These are phyloP conservation scores for Prochilodus magdalenae DNA, from an alignment of 2,113 vertebrate genomes.

Conservation along the genomic window DNA sequence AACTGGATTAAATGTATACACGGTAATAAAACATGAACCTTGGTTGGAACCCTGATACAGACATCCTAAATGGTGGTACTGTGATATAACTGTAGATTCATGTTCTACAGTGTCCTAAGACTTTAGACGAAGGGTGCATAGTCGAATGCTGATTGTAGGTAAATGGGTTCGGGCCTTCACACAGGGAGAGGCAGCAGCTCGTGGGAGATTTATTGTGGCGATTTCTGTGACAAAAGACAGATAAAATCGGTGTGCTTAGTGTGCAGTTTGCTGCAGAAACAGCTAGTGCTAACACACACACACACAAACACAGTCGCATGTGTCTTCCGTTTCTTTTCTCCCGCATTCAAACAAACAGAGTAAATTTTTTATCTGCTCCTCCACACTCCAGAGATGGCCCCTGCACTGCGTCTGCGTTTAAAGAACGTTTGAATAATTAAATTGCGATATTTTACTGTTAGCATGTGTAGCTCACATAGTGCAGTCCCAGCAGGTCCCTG, in stretches of 20 bases:
- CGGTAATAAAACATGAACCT: too few relatives aligned
- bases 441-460: slow-evolving; percentile 40
- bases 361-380: slow-evolving; percentile 51
- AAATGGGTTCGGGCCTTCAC: slow-evolving; percentile 16
- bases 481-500: neutral
- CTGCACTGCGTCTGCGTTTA: slow-evolving; percentile 8
- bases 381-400: slow-evolving; percentile 42
- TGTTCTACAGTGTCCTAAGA: too few relatives aligned
- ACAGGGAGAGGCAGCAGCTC: slow-evolving; percentile 8
- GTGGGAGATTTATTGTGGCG: slow-evolving; percentile 46
- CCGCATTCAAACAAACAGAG: slow-evolving; percentile 20
- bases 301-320: slow-evolving; percentile 18
- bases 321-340: slow-evolving; percentile 48
- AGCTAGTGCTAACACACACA: slow-evolving; percentile 23
- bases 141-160: slow-evolving; percentile 43
- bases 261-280: slow-evolving; percentile 47
- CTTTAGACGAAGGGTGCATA: neutral
- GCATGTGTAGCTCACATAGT: slow-evolving; percentile 12
- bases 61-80: too few relatives aligned
- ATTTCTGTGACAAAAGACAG: slow-evolving; percentile 53
- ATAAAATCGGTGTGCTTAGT: slow-evolving; percentile 55
- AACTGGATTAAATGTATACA: too few relatives aligned
- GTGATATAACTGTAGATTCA: too few relatives aligned
- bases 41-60: too few relatives aligned
- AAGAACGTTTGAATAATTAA: slow-evolving; percentile 49